Conservation (phyloP, 2,888 invertebrate genomes). For the Drosophila colorata region DNA sequence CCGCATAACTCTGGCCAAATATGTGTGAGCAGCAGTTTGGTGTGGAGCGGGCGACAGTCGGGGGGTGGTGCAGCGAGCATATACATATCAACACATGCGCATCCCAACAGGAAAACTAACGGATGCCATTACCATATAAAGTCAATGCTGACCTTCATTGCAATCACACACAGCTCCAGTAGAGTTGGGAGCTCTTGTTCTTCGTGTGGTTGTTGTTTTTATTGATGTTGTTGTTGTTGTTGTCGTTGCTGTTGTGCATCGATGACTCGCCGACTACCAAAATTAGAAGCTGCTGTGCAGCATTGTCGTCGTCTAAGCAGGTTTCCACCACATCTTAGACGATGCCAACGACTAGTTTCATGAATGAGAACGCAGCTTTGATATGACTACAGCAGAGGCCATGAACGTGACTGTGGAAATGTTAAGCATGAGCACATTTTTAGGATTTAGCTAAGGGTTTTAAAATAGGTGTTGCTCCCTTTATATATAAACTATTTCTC, state of each 20-base stretch:
- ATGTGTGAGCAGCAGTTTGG: conserved; percentile 34
- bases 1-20: conserved; percentile 61
- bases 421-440: conserved; percentile 18
- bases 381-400: conserved; percentile 19
- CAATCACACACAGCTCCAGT: conserved; percentile 63
- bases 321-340: conserved; percentile 53
- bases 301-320: conserved; percentile 62
- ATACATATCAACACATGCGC: conserved; percentile 65
- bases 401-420: conserved; percentile 51
- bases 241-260: conserved; percentile 30
- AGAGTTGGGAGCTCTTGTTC: conserved; percentile 47
- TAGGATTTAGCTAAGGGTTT: conserved; percentile 19
- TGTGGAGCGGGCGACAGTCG: background rate
- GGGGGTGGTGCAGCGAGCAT: conserved; percentile 7
- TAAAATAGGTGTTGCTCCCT: background rate
- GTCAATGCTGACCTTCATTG: conserved; percentile 78
- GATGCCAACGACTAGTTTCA: conserved; percentile 70
- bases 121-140: conserved; percentile 80
- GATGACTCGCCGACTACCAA: conserved; percentile 63
- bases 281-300: conserved; percentile 74
- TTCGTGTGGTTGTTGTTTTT: conserved; percentile 18
- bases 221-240: conserved; percentile 7
- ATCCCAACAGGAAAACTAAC: conserved; percentile 80
- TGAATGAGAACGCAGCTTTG: conserved; percentile 64
- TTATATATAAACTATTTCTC: background rate